Evolutionary conservation across 2,113 vertebrate species (phyloP), one percentile per base, ranked within the genome.

Genomic region (Agapornis roseicollis): DNA sequence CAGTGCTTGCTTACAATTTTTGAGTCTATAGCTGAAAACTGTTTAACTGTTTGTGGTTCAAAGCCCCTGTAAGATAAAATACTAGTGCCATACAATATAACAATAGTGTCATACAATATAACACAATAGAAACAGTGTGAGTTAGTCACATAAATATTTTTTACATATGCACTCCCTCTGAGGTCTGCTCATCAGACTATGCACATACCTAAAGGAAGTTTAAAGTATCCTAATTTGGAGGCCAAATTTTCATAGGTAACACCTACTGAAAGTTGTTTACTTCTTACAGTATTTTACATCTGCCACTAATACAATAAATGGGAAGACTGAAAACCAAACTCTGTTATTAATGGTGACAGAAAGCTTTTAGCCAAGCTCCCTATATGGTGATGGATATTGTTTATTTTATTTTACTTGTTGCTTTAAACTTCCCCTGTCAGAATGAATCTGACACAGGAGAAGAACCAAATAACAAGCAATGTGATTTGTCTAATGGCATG

Each of bases 371-470:
- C 85, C 68, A 47, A 70, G 24, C 44, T 96, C 66, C 78, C 61
- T 86, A 7, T 68, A 44, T 84, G 35, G 46, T 95, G 93, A 96
- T 84, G 90, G 95, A 94, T 96, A 79, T 37, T 96, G 89, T 96
- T 97, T 96, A 97, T 97, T 85, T 82, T 95, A 64, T 95, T 97
- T 96, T 73, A 94, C 90, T 96, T 97, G 93, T 96, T 98, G 85
- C 85, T 97, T 96, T 95, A 95, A 97, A 89, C 72, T 93, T 93
- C 28, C 28, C 58, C 83, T 93, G 95, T 96, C 96, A 94, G 80
- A 84, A 96, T 94, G 89, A 97, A 89, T 97, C 94, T 95, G 55
- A 68, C 65, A n/a, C 9, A 70, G 64, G 64, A 91, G 74, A 87
- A 91, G 78, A 84, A 81, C n/a, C 42, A 91, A 91, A 89, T 94